phyloP scores from a whole-genome alignment of 2,888 invertebrate genomes.

The Eilema sororculum region DNA sequence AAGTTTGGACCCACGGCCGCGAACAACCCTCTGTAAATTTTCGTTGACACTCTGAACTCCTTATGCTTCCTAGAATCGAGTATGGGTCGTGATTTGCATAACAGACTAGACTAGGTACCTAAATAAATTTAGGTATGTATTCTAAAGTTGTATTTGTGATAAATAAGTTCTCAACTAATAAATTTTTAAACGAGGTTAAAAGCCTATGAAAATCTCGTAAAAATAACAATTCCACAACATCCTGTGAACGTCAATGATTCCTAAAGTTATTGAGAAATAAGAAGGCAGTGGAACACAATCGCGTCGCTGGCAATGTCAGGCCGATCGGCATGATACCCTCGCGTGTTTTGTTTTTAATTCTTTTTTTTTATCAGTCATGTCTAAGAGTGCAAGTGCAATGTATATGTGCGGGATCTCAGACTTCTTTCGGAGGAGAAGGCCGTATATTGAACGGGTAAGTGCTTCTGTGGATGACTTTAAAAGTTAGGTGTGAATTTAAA shows the following conservation, averaged over 20 bases:
- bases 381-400: slow-evolving; percentile 56
- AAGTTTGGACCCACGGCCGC: too few relatives aligned
- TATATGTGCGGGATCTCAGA: slow-evolving; percentile 77
- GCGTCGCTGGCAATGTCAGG: slow-evolving; percentile 52
- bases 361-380: slow-evolving; percentile 28
- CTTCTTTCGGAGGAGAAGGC: slow-evolving; percentile 72
- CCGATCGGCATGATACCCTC: slow-evolving; percentile 56
- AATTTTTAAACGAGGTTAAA: background rate
- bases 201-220: background rate
- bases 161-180: background rate
- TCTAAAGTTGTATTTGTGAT: background rate
- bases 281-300: slow-evolving; percentile 38
- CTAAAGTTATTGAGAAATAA: slow-evolving; percentile 46
- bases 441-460: slow-evolving; percentile 73
- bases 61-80: too few relatives aligned
- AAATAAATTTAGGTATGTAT: background rate
- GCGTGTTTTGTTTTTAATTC: slow-evolving; percentile 40
- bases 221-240: slow-evolving; percentile 25
- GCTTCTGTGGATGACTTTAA: background rate
- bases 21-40: too few relatives aligned
- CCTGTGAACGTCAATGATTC: slow-evolving; percentile 45
- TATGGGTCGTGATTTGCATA: too few relatives aligned
- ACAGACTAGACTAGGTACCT: too few relatives aligned
- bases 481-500: background rate
- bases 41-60: too few relatives aligned